A percentile compares a stretch with the other conserved stretches of the same genome.
Evolutionary conservation across 1,140 invertebrate species (phyloP).

Genomic region (Arion vulgaris): DNA sequence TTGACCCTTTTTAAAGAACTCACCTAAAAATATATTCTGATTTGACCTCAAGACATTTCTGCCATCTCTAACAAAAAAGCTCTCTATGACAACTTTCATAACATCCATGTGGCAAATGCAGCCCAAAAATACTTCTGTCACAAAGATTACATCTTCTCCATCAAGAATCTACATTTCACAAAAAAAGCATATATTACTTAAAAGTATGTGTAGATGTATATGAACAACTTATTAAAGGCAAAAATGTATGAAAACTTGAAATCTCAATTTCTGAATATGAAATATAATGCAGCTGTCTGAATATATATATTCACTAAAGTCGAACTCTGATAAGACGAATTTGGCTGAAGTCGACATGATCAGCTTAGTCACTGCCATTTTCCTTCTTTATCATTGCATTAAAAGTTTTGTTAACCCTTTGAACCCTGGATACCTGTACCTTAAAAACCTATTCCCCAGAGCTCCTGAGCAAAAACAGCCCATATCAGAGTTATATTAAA

Average conservation of each 20-base stretch:
- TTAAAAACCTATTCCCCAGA: too few relatives aligned
- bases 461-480: too few relatives aligned
- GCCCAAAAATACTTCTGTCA: constrained; percentile 69
- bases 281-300: too few relatives aligned
- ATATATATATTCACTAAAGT: too few relatives aligned
- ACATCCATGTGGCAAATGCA: constrained; percentile 62
- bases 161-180: constrained; percentile 36
- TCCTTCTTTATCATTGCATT: too few relatives aligned
- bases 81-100: constrained; percentile 62
- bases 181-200: not conserved
- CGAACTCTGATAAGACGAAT: too few relatives aligned
- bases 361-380: too few relatives aligned
- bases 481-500: too few relatives aligned
- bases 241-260: not conserved
- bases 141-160: constrained; percentile 64
- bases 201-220: not conserved
- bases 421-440: too few relatives aligned
- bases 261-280: too few relatives aligned
- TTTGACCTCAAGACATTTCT: constrained; percentile 64
- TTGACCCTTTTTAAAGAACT: not conserved
- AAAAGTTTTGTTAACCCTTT: too few relatives aligned
- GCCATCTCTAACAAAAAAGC: constrained; percentile 68
- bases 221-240: not conserved
- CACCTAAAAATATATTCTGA: constrained; percentile 64
- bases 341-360: too few relatives aligned